These are phyloP conservation scores for Sebastes umbrosus DNA, from an alignment of 2,797 vertebrate species.

Conservation along the genomic window DNA sequence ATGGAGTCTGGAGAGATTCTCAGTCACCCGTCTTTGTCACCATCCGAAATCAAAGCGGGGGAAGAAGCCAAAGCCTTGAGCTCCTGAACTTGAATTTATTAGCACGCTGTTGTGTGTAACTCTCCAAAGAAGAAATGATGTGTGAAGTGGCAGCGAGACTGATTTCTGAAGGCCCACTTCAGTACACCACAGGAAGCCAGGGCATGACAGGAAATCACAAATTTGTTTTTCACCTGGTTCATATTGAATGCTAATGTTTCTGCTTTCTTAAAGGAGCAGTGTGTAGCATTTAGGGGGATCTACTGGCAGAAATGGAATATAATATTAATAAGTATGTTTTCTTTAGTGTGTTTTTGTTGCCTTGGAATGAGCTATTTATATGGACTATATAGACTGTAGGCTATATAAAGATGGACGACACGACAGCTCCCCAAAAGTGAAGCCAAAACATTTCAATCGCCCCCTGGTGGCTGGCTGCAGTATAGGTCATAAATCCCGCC, in stretches of 20 bases:
- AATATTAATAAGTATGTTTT: too few relatives aligned
- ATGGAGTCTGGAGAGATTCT: conserved; percentile 27
- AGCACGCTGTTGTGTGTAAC: conserved; percentile 21
- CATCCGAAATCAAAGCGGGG: conserved; percentile 34
- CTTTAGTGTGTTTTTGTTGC: too few relatives aligned
- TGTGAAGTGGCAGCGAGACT: conserved; percentile 23
- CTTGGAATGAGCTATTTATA: too few relatives aligned
- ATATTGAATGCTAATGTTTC: conserved; percentile 1
- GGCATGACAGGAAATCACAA: conserved; percentile 5
- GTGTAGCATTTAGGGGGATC: too few relatives aligned
- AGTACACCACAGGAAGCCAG: background rate
- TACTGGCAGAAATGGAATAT: too few relatives aligned
- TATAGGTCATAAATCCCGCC: too few relatives aligned
- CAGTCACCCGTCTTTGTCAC: conserved; percentile 11
- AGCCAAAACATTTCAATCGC: too few relatives aligned
- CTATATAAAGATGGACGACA: too few relatives aligned
- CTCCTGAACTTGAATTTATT: conserved; percentile 28
- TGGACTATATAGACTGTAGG: too few relatives aligned
- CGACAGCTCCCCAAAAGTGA: too few relatives aligned
- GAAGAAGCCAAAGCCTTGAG: background rate
- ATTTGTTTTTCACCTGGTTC: background rate
- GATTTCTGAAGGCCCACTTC: conserved; percentile 38
- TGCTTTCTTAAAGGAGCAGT: background rate
- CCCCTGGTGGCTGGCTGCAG: too few relatives aligned
- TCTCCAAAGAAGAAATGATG: conserved; percentile 9